Percentiles rank a stretch among this genome's conserved stretches.
Conservation (phyloP, 92 coral and sea anemone species). For the Blastomussa wellsi region DNA sequence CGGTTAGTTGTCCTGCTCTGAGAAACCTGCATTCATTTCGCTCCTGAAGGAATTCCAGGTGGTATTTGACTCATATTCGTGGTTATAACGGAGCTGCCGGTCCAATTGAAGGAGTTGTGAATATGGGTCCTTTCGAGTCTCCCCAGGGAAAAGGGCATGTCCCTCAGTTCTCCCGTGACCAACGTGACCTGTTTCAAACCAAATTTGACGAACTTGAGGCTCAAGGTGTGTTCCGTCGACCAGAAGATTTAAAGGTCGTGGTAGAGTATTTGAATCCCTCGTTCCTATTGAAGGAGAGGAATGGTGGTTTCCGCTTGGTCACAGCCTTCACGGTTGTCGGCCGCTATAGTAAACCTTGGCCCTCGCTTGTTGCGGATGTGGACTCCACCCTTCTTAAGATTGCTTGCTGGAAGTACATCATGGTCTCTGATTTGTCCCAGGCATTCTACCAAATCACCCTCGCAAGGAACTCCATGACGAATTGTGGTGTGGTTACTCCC, state of each 20-base stretch:
- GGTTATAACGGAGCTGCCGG: slow-evolving; percentile 51
- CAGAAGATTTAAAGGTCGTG: slow-evolving; percentile 29
- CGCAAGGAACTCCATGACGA: slow-evolving; percentile 20
- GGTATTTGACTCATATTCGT: slow-evolving; percentile 29
- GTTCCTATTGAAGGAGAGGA: slow-evolving; percentile 45
- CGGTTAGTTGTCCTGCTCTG: slow-evolving; percentile 14
- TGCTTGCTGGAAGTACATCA: slow-evolving; percentile 38
- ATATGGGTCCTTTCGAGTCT: slow-evolving; percentile 46
- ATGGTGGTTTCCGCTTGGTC: slow-evolving; percentile 43
- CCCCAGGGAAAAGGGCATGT: slow-evolving; percentile 39
- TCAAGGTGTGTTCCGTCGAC: slow-evolving; percentile 48
- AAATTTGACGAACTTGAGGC: slow-evolving; percentile 50
- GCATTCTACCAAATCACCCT: slow-evolving; percentile 45
- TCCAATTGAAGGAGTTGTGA: slow-evolving; percentile 39
- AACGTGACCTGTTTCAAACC: slow-evolving; percentile 39
- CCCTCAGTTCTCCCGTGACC: slow-evolving; percentile 43
- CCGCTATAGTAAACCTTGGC: slow-evolving; percentile 50
- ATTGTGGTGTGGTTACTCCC: slow-evolving; percentile 40
- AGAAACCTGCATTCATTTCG: background rate
- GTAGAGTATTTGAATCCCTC: slow-evolving; percentile 50
- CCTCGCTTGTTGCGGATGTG: slow-evolving; percentile 20
- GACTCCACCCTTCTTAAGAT: slow-evolving; percentile 43
- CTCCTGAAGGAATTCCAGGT: slow-evolving; percentile 32
- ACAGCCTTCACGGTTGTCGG: slow-evolving; percentile 60
- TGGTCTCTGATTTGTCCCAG: slow-evolving; percentile 20